Percentiles rank a stretch among this genome's conserved stretches.
Conservation (phyloP, 2,113 vertebrate genomes). For the human region DNA sequence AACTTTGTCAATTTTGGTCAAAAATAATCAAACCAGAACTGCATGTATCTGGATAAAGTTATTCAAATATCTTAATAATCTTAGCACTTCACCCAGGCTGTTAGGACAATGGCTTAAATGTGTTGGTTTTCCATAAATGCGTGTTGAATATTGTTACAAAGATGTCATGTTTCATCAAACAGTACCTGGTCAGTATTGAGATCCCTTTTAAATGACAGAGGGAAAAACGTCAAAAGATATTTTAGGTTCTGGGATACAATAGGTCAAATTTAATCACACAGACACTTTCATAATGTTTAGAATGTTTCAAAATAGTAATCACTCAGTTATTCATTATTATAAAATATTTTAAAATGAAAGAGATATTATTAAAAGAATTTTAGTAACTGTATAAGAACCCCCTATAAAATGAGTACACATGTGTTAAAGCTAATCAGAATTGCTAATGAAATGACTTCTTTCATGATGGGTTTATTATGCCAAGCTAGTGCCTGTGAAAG, state of each 20-base stretch:
- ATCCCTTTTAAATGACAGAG: background rate
- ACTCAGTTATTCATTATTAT: background rate
- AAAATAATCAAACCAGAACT: conserved; percentile 27
- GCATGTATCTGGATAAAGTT: background rate
- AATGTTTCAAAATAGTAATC: background rate
- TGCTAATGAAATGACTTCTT: background rate
- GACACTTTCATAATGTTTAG: background rate
- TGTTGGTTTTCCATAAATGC: background rate
- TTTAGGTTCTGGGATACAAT: background rate
- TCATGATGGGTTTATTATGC: background rate
- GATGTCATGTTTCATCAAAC: background rate
- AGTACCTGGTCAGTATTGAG: background rate
- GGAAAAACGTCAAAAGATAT: background rate
- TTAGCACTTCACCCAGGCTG: background rate
- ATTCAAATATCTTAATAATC: background rate
- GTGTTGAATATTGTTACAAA: background rate
- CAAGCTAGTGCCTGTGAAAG: background rate
- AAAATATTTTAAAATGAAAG: background rate
- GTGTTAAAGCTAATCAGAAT: background rate
- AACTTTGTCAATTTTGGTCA: background rate
- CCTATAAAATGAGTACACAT: background rate
- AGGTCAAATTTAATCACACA: background rate
- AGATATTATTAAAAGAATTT: background rate
- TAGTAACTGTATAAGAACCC: background rate
- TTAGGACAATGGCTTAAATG: background rate